A percentile compares a stretch with the other conserved stretches of the same genome.
These are phyloP conservation scores for Dynastes maya DNA, from an alignment of 2,888 invertebrate species.

Conservation along the genomic window DNA sequence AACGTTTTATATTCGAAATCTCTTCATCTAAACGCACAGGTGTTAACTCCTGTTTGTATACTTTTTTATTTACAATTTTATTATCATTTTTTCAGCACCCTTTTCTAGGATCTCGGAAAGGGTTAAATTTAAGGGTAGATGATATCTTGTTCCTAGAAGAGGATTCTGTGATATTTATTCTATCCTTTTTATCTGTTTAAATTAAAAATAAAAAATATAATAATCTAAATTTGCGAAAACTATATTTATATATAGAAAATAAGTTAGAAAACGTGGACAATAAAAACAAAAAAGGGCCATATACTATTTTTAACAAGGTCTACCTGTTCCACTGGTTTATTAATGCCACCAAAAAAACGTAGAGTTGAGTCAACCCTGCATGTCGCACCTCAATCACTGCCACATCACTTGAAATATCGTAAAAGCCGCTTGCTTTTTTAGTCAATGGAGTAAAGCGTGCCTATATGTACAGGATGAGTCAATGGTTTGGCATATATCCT, in stretches of 20 bases:
- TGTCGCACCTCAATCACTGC: constrained; percentile 44
- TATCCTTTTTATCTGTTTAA: neutral
- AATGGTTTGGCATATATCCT: too few relatives aligned
- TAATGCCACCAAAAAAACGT: constrained; percentile 31
- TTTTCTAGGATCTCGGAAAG: neutral
- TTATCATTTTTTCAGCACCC: constrained; percentile 11
- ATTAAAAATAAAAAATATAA: neutral
- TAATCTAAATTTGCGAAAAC: neutral
- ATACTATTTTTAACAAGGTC: constrained; percentile 40
- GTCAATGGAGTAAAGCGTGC: constrained; percentile 9
- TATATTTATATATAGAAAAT: constrained; percentile 11
- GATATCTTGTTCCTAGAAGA: too few relatives aligned
- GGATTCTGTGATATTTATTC: neutral
- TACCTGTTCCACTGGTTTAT: constrained; percentile 33
- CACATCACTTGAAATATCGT: constrained; percentile 38
- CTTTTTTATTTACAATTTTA: neutral
- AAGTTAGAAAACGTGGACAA: constrained; percentile 2
- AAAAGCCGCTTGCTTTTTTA: constrained; percentile 29
- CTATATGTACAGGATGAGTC: neutral
- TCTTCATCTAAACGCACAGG: neutral
- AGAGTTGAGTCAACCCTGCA: constrained; percentile 33
- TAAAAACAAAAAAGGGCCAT: constrained; percentile 25
- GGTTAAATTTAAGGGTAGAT: too few relatives aligned
- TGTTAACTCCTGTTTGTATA: too few relatives aligned
- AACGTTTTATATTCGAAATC: neutral